Percentiles rank a stretch among this genome's conserved stretches.
phyloP scores from a whole-genome alignment of 2,797 vertebrate genomes.

The Clamator glandarius region DNA sequence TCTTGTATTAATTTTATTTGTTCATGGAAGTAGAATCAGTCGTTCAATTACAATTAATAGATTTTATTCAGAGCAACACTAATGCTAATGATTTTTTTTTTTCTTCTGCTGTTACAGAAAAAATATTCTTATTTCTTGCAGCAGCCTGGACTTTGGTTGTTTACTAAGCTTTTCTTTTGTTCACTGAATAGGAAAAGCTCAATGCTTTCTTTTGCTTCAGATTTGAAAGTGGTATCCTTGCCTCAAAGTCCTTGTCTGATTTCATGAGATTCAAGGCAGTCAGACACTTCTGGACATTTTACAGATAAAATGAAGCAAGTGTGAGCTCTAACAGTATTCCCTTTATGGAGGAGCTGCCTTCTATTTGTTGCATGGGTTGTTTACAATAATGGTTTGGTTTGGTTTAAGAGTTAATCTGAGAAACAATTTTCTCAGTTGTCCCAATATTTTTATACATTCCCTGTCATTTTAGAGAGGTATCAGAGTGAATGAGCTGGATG shows the following conservation, averaged over 20 bases:
- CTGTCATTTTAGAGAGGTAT: neutral
- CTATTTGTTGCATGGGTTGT: conserved; percentile 6
- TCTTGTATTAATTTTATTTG: fast-evolving
- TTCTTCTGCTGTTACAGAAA: neutral
- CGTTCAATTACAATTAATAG: neutral
- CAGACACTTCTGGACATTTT: neutral
- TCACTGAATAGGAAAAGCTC: neutral
- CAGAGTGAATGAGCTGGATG: neutral
- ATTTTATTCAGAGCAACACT: neutral
- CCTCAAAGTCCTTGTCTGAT: neutral
- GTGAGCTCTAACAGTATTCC: neutral
- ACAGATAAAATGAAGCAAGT: neutral
- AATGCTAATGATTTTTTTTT: neutral
- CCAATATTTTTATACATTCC: neutral
- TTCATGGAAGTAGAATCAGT: neutral
- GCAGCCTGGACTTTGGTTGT: neutral
- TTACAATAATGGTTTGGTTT: neutral
- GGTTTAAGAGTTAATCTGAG: neutral
- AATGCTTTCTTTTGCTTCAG: neutral
- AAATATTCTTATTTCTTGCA: neutral
- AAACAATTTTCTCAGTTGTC: neutral
- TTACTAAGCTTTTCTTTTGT: neutral
- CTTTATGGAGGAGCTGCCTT: neutral
- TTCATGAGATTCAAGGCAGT: neutral
- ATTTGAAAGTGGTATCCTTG: neutral